These are phyloP conservation scores for Melanostoma scalare DNA, from an alignment of 2,888 invertebrate species.

Conservation along the genomic window DNA sequence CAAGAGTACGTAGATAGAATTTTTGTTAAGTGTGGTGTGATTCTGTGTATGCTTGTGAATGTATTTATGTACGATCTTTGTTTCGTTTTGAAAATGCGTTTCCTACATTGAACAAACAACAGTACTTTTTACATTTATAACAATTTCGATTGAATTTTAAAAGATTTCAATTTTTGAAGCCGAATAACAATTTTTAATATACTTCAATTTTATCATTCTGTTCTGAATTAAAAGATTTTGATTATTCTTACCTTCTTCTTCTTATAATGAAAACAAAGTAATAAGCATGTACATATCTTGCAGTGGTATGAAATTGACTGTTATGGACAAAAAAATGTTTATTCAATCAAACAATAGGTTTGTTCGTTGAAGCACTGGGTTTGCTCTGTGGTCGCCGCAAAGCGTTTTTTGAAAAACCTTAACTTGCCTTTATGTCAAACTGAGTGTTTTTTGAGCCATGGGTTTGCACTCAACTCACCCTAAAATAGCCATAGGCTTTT, in stretches of 20 bases:
- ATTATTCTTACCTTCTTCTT: background rate
- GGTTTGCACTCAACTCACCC: no score
- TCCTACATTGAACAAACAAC: constrained; percentile 52
- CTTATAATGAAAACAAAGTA: no score
- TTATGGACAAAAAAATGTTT: no score
- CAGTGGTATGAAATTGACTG: no score
- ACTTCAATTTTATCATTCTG: constrained; percentile 2
- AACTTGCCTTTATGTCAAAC: no score
- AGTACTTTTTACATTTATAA: constrained; percentile 22
- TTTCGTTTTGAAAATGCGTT: constrained; percentile 19
- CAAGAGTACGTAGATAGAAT: constrained; percentile 11
- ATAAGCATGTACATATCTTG: no score
- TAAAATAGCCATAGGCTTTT: no score
- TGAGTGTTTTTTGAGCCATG: no score
- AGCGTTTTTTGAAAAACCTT: no score
- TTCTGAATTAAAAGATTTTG: background rate
- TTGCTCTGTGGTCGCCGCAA: no score
- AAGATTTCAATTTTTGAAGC: constrained; percentile 8
- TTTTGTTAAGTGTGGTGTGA: constrained; percentile 46
- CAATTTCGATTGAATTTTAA: constrained; percentile 18
- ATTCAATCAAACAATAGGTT: no score
- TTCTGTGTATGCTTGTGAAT: constrained; percentile 20
- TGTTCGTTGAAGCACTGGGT: no score
- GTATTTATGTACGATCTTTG: constrained; percentile 14
- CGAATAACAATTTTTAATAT: background rate